Conservation (phyloP, 2,113 vertebrate species). For the Motacilla tschutschensis region DNA sequence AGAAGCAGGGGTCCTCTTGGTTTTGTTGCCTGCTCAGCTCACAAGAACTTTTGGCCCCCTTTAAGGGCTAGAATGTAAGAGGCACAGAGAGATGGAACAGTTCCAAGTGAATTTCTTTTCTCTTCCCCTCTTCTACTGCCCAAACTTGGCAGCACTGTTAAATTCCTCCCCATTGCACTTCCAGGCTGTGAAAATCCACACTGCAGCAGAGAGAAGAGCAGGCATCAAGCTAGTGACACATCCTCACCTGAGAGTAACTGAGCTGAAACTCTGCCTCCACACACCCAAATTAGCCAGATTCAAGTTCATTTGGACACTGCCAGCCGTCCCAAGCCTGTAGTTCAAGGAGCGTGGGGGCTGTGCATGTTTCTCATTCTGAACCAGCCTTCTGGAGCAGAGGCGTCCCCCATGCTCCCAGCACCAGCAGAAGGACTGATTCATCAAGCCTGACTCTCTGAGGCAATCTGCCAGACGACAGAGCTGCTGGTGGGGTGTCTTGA, state of each 20-base stretch:
- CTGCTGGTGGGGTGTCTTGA: slow-evolving; percentile 30
- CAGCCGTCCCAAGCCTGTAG: background rate
- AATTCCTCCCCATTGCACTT: background rate
- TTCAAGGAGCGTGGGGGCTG: fast-evolving
- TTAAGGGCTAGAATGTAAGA: background rate
- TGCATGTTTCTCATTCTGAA: background rate
- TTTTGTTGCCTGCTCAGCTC: background rate
- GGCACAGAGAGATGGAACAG: background rate
- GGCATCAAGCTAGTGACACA: background rate
- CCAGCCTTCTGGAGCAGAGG: background rate
- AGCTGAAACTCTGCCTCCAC: background rate
- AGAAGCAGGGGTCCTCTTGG: background rate
- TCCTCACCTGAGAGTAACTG: background rate
- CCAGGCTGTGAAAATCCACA: background rate
- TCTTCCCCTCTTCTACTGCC: background rate
- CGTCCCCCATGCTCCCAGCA: background rate
- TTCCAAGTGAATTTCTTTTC: background rate
- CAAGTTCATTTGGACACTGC: background rate
- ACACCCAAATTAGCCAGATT: background rate
- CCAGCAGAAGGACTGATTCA: slow-evolving; percentile 26
- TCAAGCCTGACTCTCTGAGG: background rate
- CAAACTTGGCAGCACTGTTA: fast-evolving
- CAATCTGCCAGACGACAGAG: slow-evolving; percentile 42
- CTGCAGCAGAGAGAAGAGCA: background rate
- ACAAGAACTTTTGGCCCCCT: background rate